Evolutionary conservation across 2,113 vertebrate species (phyloP), one percentile per base, ranked within the genome.

Genomic region (Rhadina sibilatrix): DNA sequence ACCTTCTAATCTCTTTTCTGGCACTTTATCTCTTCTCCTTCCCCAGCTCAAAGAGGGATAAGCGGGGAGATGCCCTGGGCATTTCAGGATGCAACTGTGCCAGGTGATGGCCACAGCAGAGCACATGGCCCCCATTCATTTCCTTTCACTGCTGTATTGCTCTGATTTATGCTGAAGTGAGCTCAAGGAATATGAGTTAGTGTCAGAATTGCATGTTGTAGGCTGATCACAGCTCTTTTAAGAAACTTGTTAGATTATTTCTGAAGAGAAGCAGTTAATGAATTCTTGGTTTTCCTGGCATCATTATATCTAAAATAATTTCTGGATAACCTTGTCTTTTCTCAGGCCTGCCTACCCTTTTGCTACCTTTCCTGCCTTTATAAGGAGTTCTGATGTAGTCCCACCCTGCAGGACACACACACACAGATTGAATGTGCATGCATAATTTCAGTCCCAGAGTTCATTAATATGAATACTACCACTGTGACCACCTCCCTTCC

Each of bases 81-180:
- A 13, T 83, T 80, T 83, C 3, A 15, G 75, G n/a, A 18, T 77
- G 50, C 50, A 60, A 54, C n/a, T 35, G 31, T 1, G 2, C 23
- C 37, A 38, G 14, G 18, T 24, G 44, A 35, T 80, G 59, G 40
- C 50, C 53, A 42, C 27, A 57, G 28, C 12, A 44, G 28, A 77
- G 25, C 0, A 0, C 15, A 1, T 20, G 53, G 22, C 13, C 25
- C 5, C 37, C 7, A 10, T 25, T 65, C 0, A 0, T 80, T 88
- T 87, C 33, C 37, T 74, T 91, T 75, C 44, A 25, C 44, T 56
- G 52, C 35, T 54, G 1, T 44, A 8, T 47, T 6, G 2, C 42
- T 84, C 18, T 1, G 2, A 37, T 27, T 54, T 59, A 31, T 50
- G 0, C 35, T 69, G 54, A 63, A 63, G 27, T 22, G 49, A 87